phyloP scores from a whole-genome alignment of 2,888 invertebrate species.

The Sisyra nigra region DNA sequence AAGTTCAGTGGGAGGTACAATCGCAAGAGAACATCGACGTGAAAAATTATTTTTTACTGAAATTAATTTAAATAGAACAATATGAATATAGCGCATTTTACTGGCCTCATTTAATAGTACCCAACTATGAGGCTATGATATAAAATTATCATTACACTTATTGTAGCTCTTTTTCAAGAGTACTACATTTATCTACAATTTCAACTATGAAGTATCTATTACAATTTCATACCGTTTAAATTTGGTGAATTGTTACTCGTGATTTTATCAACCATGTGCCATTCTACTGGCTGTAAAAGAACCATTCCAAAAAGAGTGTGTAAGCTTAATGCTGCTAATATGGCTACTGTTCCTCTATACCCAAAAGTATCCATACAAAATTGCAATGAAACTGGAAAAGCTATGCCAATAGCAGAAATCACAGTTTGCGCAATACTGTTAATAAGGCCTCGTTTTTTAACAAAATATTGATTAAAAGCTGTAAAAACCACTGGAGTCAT shows the following conservation, averaged over 20 bases:
- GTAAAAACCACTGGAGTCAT: constrained; percentile 57
- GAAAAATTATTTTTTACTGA: too few relatives aligned
- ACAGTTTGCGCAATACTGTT: constrained; percentile 61
- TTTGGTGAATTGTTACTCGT: neutral
- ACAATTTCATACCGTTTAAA: neutral
- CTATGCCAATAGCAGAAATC: constrained; percentile 49
- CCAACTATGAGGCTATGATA: too few relatives aligned
- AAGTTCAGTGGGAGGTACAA: too few relatives aligned
- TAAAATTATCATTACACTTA: too few relatives aligned
- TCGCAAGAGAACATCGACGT: too few relatives aligned
- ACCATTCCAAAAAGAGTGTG: constrained; percentile 51
- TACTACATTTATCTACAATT: too few relatives aligned
- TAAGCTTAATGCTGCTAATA: constrained; percentile 48
- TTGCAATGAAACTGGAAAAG: constrained; percentile 48
- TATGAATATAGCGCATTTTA: too few relatives aligned
- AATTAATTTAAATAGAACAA: too few relatives aligned
- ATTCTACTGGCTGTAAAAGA: constrained; percentile 57
- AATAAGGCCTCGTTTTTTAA: constrained; percentile 48
- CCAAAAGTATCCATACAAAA: constrained; percentile 44
- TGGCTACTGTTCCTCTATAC: constrained; percentile 49
- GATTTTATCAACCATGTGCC: constrained; percentile 37
- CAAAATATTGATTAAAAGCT: constrained; percentile 59
- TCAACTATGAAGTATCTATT: too few relatives aligned
- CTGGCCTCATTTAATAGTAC: too few relatives aligned
- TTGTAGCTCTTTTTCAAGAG: too few relatives aligned